phyloP scores from a whole-genome alignment of 2,113 vertebrate species.

The Prinia subflava region DNA sequence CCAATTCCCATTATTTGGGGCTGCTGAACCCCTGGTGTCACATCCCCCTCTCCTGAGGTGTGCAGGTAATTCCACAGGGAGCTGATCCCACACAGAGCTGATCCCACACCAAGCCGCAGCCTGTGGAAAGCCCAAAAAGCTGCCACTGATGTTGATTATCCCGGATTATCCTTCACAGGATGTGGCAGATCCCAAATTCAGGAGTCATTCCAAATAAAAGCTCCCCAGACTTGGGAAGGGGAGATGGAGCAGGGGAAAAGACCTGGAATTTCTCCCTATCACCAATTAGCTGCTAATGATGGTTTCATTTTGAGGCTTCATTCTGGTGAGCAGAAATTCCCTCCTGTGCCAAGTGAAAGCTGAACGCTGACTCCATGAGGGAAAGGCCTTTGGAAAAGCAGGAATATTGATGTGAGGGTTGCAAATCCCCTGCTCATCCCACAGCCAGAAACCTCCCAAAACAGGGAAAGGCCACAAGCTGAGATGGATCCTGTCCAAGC shows the following conservation, averaged over 20 bases:
- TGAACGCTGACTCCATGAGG: not conserved
- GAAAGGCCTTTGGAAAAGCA: not conserved
- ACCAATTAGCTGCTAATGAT: not conserved
- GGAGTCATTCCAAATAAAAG: not conserved
- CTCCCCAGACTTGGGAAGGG: not conserved
- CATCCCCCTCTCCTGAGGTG: not conserved
- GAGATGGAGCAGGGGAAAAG: not conserved
- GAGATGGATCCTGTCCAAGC: not conserved
- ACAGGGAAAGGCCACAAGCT: not conserved
- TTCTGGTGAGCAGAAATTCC: not conserved
- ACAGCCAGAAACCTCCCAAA: not conserved
- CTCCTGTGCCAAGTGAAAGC: not conserved
- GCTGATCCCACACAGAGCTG: no score
- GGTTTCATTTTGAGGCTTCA: not conserved
- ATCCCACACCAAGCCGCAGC: no score
- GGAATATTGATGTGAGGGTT: not conserved
- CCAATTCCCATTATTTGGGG: not conserved
- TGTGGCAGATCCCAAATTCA: not conserved
- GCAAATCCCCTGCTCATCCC: not conserved
- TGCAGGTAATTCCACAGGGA: not conserved
- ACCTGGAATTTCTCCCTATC: rapidly evolving
- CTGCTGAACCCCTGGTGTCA: not conserved
- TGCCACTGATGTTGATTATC: not conserved
- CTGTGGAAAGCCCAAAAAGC: no score
- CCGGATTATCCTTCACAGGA: no score